Conservation (phyloP, 1,140 invertebrate genomes). For the Drosophila ambigua region DNA sequence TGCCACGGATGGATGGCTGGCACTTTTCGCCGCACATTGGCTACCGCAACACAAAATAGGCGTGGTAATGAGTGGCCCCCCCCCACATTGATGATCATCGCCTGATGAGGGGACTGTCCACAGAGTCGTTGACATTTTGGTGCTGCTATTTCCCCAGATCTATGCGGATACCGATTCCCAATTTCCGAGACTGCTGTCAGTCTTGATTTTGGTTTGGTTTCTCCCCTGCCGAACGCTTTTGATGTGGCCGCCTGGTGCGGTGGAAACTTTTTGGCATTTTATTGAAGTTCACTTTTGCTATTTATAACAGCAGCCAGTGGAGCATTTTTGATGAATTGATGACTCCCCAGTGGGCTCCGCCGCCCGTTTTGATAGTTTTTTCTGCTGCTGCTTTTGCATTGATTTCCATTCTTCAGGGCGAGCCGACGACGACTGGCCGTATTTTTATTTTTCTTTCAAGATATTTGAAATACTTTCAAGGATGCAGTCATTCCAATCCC, state of each 20-base stretch:
- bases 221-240: constrained; percentile 26
- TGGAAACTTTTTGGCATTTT: constrained; percentile 69
- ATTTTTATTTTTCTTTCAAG: constrained; percentile 55
- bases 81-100: constrained; percentile 38
- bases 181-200: constrained; percentile 45
- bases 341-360: constrained; percentile 62
- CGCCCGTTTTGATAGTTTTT: constrained; percentile 74
- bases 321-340: constrained; percentile 78
- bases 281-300: constrained; percentile 73
- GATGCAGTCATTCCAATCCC: constrained; percentile 52
- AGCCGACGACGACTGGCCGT: constrained; percentile 5
- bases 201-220: constrained; percentile 49
- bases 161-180: neutral
- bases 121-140: constrained; percentile 65
- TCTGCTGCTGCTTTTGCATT: constrained; percentile 59
- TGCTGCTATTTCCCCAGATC: constrained; percentile 11
- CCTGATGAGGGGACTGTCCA: neutral
- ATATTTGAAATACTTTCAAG: constrained; percentile 77
- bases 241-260: constrained; percentile 47
- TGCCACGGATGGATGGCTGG: constrained; percentile 52
- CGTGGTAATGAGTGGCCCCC: constrained; percentile 55
- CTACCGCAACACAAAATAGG: constrained; percentile 64
- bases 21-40: constrained; percentile 49
- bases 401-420: constrained; percentile 52
- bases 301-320: constrained; percentile 43